These are phyloP conservation scores for Agrochola litura DNA, from an alignment of 2,888 invertebrate genomes.

Conservation along the genomic window DNA sequence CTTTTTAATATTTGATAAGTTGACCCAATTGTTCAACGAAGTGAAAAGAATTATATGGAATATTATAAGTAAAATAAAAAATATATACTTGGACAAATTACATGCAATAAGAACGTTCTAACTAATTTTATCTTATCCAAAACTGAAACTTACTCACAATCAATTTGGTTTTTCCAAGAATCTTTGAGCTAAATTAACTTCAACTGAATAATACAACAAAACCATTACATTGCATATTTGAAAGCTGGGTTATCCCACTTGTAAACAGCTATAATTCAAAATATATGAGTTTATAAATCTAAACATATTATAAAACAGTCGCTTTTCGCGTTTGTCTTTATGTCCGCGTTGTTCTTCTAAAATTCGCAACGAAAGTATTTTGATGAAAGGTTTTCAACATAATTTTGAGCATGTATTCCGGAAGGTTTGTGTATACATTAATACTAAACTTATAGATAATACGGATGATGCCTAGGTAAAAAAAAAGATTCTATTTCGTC, in stretches of 20 bases:
- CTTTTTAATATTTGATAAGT: constrained; percentile 11
- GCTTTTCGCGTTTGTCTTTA: no score
- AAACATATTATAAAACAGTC: no score
- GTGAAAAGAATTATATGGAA: neutral
- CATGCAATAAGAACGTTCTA: neutral
- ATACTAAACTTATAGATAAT: no score
- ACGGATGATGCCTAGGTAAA: no score
- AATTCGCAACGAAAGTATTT: no score
- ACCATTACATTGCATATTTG: neutral
- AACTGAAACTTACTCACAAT: neutral
- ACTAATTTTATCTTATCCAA: neutral
- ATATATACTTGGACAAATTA: constrained; percentile 4
- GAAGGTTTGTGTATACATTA: no score
- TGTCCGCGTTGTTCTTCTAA: no score
- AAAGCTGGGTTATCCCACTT: neutral
- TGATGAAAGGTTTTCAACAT: no score
- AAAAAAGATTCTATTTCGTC: no score
- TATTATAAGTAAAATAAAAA: no score
- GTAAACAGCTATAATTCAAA: neutral
- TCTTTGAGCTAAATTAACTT: neutral
- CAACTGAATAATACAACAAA: neutral
- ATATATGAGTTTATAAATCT: neutral
- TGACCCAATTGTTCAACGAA: neutral
- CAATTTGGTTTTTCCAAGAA: neutral
- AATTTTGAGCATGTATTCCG: no score